These are phyloP conservation scores for Pogonomyrmex californicus DNA, from an alignment of 1,140 invertebrate species.

Conservation along the genomic window DNA sequence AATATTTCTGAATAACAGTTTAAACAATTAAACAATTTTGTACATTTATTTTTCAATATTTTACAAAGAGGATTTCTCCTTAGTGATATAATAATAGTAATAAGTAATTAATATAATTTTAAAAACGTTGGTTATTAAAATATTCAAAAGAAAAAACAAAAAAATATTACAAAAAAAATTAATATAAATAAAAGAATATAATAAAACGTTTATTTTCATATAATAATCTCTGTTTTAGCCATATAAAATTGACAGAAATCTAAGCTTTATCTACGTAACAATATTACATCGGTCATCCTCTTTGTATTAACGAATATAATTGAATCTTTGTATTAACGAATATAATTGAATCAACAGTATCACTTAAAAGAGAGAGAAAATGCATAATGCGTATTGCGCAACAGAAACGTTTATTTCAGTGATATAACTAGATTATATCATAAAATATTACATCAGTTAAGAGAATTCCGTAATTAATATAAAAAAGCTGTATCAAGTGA, in stretches of 20 bases:
- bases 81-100: neutral
- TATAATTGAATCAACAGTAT: constrained; percentile 22
- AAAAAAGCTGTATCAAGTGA: neutral
- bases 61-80: neutral
- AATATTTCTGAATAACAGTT: neutral
- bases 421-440: constrained; percentile 27
- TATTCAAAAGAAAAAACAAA: neutral
- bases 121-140: constrained; percentile 7
- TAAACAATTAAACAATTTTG: neutral
- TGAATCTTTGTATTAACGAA: constrained; percentile 14
- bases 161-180: neutral
- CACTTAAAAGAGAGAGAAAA: neutral
- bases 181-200: neutral
- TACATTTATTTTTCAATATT: neutral
- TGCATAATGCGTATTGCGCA: neutral
- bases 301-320: constrained; percentile 34
- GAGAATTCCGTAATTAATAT: constrained; percentile 23
- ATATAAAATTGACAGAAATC: neutral
- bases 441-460: constrained; percentile 11
- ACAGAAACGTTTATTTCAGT: neutral
- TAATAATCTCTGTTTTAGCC: constrained; percentile 1
- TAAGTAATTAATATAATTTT: neutral
- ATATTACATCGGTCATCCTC: constrained; percentile 10
- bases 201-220: neutral
- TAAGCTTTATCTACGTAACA: constrained; percentile 2